Conservation (phyloP, 2,888 invertebrate genomes). For the Lycaena phlaeas region DNA sequence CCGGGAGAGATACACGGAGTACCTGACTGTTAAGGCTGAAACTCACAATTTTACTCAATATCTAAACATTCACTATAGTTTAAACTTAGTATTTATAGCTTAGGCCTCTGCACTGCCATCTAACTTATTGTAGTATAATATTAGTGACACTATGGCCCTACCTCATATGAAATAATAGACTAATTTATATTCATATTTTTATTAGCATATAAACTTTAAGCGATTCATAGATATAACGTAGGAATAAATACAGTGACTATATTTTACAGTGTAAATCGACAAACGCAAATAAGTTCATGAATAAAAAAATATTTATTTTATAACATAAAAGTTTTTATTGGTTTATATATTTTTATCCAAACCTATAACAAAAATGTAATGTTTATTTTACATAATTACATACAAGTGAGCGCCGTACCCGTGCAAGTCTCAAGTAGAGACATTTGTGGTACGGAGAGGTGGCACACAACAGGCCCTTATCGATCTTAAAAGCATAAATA, state of each 20-base stretch:
- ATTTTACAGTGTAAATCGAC: conserved; percentile 49
- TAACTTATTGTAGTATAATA: not conserved
- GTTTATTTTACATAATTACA: conserved; percentile 7
- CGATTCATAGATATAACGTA: conserved; percentile 37
- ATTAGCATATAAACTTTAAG: conserved; percentile 63
- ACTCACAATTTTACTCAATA: not conserved
- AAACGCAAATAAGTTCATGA: conserved; percentile 45
- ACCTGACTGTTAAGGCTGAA: conserved; percentile 39
- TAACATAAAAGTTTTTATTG: conserved; percentile 49
- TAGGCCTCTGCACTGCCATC: not conserved
- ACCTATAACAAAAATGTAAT: conserved; percentile 21
- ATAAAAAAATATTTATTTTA: conserved; percentile 55
- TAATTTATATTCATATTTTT: conserved; percentile 36
- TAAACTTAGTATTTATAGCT: not conserved
- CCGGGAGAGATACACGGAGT: conserved; percentile 27
- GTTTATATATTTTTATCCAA: conserved; percentile 23
- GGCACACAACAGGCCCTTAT: no score
- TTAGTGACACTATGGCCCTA: conserved; percentile 5
- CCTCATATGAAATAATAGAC: conserved; percentile 31
- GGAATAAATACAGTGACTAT: conserved; percentile 27
- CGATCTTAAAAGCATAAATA: not conserved
- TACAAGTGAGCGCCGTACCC: not conserved
- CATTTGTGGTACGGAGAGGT: not conserved
- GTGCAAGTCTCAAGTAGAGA: not conserved
- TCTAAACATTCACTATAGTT: not conserved